A percentile compares a stretch with the other conserved stretches of the same genome.
Conservation (phyloP, 2,113 vertebrate species). For the Odobenus rosmarus region DNA sequence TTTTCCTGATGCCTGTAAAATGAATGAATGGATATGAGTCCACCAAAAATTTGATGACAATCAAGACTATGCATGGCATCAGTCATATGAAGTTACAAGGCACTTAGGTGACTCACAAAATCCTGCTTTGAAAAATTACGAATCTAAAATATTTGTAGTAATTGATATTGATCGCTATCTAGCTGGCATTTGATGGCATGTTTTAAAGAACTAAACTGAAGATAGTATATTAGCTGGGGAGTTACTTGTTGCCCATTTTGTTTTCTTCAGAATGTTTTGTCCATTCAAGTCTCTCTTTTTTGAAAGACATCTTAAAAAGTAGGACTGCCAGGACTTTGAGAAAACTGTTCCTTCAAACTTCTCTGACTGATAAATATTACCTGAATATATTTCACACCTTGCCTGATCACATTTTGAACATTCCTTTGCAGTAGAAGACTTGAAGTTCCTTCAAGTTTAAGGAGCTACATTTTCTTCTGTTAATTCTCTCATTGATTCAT, state of each 20-base stretch:
- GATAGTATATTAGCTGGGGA: not conserved
- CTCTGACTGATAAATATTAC: not conserved
- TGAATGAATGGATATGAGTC: not conserved
- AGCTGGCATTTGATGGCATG: not conserved
- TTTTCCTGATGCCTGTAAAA: not conserved
- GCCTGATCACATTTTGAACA: not conserved
- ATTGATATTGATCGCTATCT: not conserved
- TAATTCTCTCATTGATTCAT: not conserved
- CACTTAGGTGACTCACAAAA: not conserved
- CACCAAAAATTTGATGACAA: not conserved
- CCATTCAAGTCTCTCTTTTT: not conserved
- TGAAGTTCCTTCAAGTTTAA: not conserved
- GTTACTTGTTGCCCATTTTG: not conserved
- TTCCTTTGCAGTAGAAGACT: not conserved
- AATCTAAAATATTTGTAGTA: not conserved
- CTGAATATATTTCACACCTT: not conserved
- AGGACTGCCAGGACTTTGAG: not conserved
- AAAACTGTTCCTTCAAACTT: not conserved
- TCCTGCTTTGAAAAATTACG: not conserved
- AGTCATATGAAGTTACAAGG: not conserved
- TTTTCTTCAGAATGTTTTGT: not conserved
- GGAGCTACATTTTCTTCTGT: not conserved
- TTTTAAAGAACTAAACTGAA: conserved; percentile 12
- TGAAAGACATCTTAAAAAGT: not conserved
- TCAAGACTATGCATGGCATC: not conserved